Evolutionary conservation across 2,797 vertebrate genomes (phyloP).

Genomic region (Spheniscus humboldti): DNA sequence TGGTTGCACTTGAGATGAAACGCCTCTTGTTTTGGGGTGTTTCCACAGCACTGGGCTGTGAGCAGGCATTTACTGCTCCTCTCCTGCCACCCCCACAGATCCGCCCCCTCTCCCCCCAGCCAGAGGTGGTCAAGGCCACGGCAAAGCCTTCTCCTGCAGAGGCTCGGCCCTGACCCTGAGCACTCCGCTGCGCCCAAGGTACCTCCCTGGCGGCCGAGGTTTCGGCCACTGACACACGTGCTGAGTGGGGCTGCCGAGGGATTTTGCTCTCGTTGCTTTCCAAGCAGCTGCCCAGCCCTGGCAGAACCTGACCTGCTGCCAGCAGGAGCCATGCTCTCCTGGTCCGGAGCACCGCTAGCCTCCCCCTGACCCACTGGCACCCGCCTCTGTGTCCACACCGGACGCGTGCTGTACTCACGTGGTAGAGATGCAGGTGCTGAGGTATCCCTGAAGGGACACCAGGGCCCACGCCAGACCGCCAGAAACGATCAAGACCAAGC

Average conservation of each 20-base stretch:
- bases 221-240: neutral
- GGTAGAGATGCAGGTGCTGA: neutral
- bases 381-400: no score
- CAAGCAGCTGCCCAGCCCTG: neutral
- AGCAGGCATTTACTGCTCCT: neutral
- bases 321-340: neutral
- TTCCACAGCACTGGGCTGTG: no score
- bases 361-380: neutral
- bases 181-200: neutral
- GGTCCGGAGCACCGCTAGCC: neutral
- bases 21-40: neutral
- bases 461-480: no score
- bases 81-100: neutral
- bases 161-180: neutral
- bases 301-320: neutral
- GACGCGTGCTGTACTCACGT: neutral
- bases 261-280: neutral
- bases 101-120: no score
- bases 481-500: neutral
- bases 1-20: neutral
- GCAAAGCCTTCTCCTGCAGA: neutral
- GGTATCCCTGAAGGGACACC: neutral
- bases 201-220: neutral
- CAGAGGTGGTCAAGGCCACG: neutral
- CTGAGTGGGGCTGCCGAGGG: neutral